Percentiles rank a stretch among this genome's conserved stretches.
phyloP scores from a whole-genome alignment of 2,888 invertebrate species.

The Nomada goodeniana region DNA sequence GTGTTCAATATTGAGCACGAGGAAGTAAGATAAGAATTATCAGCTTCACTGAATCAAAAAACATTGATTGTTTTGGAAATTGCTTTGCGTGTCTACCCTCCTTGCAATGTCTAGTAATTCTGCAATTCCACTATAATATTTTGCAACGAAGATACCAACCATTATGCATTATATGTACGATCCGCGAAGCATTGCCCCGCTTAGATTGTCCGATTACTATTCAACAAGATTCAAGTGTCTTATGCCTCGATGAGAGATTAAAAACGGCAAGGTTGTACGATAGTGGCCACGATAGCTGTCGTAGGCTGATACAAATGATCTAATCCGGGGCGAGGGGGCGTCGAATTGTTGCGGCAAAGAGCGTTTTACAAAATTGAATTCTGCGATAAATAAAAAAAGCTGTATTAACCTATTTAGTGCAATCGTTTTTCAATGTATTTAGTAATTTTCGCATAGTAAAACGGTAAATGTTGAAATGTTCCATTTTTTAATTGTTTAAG shows the following conservation, averaged over 20 bases:
- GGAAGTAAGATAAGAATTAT: too few relatives aligned
- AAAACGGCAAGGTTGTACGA: background rate
- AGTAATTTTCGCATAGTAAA: background rate
- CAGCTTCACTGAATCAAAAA: too few relatives aligned
- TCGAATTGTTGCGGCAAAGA: background rate
- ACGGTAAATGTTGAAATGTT: background rate
- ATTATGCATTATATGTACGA: too few relatives aligned
- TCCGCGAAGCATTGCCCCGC: too few relatives aligned
- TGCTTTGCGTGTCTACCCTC: too few relatives aligned
- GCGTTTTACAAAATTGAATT: background rate
- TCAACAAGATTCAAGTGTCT: background rate
- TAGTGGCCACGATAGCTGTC: constrained; percentile 11
- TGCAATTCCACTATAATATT: too few relatives aligned
- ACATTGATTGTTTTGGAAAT: too few relatives aligned
- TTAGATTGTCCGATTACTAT: constrained; percentile 2
- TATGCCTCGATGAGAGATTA: constrained; percentile 20
- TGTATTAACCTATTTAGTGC: background rate
- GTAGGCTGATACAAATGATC: constrained; percentile 16
- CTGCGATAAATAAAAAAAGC: too few relatives aligned
- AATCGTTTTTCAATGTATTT: background rate
- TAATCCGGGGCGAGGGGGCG: background rate
- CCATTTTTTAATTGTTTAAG: background rate
- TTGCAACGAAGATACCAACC: too few relatives aligned
- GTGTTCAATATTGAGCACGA: too few relatives aligned
- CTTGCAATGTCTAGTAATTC: too few relatives aligned